These are phyloP conservation scores for Notamacropus eugenii DNA, from an alignment of 2,797 vertebrate genomes.

Conservation along the genomic window DNA sequence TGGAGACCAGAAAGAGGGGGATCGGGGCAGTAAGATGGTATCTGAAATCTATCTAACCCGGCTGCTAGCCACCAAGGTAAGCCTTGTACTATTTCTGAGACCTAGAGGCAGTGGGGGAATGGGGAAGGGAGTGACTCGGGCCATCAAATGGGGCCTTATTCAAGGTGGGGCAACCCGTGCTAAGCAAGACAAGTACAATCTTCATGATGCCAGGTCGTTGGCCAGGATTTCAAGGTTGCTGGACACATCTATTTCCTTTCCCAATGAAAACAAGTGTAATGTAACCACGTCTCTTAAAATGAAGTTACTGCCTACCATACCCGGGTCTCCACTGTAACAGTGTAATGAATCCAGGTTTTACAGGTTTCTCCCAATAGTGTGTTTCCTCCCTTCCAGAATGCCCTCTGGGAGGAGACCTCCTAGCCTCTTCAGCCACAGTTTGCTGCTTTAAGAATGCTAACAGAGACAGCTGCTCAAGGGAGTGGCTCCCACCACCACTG, in stretches of 20 bases:
- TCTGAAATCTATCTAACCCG: slow-evolving; percentile 99
- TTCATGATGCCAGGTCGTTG: not conserved
- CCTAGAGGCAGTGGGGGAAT: not conserved
- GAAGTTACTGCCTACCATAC: not conserved
- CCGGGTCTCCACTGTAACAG: fast-evolving
- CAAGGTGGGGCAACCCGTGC: not conserved
- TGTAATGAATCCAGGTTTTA: not conserved
- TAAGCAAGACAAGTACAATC: not conserved
- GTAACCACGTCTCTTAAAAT: not conserved
- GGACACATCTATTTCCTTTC: not conserved
- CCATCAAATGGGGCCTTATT: not conserved
- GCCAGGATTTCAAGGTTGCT: not conserved
- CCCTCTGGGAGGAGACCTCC: not conserved
- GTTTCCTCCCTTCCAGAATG: not conserved
- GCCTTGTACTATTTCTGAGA: not conserved
- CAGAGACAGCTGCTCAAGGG: not conserved
- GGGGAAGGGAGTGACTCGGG: not conserved
- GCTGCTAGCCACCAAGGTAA: slow-evolving; percentile 95
- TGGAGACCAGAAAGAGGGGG: slow-evolving; percentile 98
- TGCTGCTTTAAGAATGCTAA: not conserved
- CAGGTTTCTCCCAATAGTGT: not conserved
- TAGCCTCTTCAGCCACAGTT: not conserved
- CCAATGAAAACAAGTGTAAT: not conserved
- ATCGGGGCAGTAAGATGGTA: slow-evolving; percentile 99
- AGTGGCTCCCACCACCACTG: not conserved